A percentile compares a stretch with the other conserved stretches of the same genome.
Evolutionary conservation across 2,888 invertebrate genomes (phyloP).

Genomic region (Amaurobius ferox): DNA sequence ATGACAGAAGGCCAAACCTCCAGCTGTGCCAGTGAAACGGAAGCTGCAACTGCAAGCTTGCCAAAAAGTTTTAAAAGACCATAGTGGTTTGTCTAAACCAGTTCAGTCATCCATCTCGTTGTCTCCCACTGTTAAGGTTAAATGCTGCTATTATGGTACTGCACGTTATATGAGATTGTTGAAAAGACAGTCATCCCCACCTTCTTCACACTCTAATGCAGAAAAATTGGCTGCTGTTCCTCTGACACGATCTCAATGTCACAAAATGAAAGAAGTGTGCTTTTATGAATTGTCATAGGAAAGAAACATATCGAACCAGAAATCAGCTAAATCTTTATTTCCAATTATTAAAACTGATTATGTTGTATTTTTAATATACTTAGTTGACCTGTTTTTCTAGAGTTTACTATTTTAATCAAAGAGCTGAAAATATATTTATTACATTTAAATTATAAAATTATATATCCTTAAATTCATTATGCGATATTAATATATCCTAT

Average conservation of each 20-base stretch:
- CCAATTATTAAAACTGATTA: too few species aligned
- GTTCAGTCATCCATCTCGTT: neutral
- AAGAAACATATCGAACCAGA: conserved; percentile 48
- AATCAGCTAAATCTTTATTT: too few species aligned
- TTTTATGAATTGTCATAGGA: conserved; percentile 48
- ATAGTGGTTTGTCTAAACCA: neutral
- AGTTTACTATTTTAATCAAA: too few species aligned
- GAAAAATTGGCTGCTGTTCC: conserved; percentile 21
- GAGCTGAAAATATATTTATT: too few species aligned
- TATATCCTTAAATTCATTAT: too few species aligned
- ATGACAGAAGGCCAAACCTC: conserved; percentile 52
- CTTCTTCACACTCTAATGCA: neutral
- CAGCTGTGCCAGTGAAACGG: neutral
- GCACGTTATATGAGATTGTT: neutral
- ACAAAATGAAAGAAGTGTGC: conserved; percentile 31
- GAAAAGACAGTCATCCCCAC: neutral
- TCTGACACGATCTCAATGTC: conserved; percentile 50
- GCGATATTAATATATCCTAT: too few species aligned
- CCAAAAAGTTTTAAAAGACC: neutral
- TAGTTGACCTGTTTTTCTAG: too few species aligned
- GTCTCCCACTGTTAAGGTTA: neutral
- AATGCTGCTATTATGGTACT: conserved; percentile 1
- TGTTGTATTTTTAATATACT: too few species aligned
- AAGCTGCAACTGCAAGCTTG: neutral
- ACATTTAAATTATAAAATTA: too few species aligned